Conservation (phyloP, 2,888 invertebrate genomes). For the Stenoptilia bipunctidactyla region DNA sequence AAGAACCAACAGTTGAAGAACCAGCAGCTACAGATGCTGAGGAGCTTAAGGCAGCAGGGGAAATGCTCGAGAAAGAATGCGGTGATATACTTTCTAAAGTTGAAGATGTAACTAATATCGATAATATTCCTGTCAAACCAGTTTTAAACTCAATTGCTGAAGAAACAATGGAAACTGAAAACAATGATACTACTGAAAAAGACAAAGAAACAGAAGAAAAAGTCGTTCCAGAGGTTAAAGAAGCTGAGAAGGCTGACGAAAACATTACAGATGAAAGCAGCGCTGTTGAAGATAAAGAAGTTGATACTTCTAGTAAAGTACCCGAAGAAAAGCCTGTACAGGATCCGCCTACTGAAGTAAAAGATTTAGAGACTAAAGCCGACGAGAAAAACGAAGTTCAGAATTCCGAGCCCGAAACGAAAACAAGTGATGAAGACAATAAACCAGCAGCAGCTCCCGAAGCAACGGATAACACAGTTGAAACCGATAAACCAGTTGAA, state of each 20-base stretch:
- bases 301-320: conserved; percentile 8
- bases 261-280: conserved; percentile 15
- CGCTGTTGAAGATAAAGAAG: conserved; percentile 16
- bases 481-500: conserved; percentile 13
- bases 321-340: conserved; percentile 10
- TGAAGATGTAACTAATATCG: conserved; percentile 53
- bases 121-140: conserved; percentile 47
- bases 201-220: conserved; percentile 6
- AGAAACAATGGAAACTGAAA: conserved; percentile 48
- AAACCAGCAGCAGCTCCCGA: conserved; percentile 16
- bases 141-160: conserved; percentile 45
- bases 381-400: conserved; percentile 11
- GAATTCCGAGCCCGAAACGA: conserved; percentile 8
- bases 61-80: conserved; percentile 59
- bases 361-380: conserved; percentile 9
- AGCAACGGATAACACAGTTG: conserved; percentile 18
- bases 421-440: conserved; percentile 7
- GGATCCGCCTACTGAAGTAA: no score
- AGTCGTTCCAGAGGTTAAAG: conserved; percentile 3
- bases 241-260: conserved; percentile 13
- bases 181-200: conserved; percentile 4
- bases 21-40: conserved; percentile 28
- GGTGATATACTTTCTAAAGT: conserved; percentile 61
- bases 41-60: conserved; percentile 48
- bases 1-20: conserved; percentile 31